A percentile compares a stretch with the other conserved stretches of the same genome.
Evolutionary conservation across 1,140 invertebrate genomes (phyloP).

Genomic region (Drosophila bocqueti): DNA sequence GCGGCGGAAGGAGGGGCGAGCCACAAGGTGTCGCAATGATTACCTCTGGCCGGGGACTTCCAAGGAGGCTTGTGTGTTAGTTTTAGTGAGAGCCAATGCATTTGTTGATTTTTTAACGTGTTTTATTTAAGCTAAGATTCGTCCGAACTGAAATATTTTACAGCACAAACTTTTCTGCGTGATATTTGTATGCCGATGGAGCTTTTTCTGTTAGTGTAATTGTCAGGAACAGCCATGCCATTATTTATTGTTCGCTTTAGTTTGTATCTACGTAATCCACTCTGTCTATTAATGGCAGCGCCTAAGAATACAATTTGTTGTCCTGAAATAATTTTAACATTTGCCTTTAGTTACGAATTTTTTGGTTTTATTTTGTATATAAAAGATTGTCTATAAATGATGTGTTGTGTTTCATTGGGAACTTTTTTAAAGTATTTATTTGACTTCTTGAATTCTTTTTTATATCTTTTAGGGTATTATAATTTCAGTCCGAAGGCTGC

Average conservation of each 20-base stretch:
- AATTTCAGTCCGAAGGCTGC: neutral
- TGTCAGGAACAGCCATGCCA: conserved; percentile 3
- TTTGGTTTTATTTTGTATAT: neutral
- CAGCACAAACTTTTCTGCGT: conserved; percentile 20
- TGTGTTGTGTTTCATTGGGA: neutral
- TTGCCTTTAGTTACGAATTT: conserved; percentile 4
- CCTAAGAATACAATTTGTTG: neutral
- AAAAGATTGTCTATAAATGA: neutral
- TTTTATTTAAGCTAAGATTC: conserved; percentile 28
- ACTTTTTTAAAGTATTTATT: neutral
- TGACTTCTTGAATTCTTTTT: neutral
- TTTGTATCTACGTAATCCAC: conserved; percentile 1
- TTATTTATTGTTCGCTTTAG: conserved; percentile 14
- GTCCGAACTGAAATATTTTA: conserved; percentile 10
- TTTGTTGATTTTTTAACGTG: conserved; percentile 43
- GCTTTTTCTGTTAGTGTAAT: conserved; percentile 5
- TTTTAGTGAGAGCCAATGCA: conserved; percentile 14
- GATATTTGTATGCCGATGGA: conserved; percentile 25
- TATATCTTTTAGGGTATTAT: too few species aligned
- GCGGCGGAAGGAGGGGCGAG: neutral
- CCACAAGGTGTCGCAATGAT: conserved; percentile 12
- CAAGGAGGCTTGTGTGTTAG: conserved; percentile 21
- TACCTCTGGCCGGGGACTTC: neutral
- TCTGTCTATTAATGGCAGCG: conserved; percentile 15
- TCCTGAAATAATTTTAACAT: conserved; percentile 2